These are phyloP conservation scores for Catocala sponsa DNA, from an alignment of 2,888 invertebrate species.

Conservation along the genomic window DNA sequence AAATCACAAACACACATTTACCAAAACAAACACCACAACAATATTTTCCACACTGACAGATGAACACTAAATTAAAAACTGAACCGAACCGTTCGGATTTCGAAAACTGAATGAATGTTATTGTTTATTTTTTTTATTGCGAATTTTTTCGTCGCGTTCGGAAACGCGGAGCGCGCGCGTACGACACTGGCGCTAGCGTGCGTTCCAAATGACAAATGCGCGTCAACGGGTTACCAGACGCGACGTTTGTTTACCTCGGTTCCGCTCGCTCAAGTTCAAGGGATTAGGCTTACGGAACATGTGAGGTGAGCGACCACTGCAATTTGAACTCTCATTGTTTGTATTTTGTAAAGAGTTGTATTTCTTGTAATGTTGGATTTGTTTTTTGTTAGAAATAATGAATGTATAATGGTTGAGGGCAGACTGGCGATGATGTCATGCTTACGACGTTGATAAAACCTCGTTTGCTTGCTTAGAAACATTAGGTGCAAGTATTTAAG, in stretches of 20 bases:
- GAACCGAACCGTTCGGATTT: slow-evolving; percentile 40
- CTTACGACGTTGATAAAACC: slow-evolving; percentile 13
- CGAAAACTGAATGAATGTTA: slow-evolving; percentile 43
- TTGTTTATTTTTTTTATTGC: slow-evolving; percentile 55
- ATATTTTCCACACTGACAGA: slow-evolving; percentile 49
- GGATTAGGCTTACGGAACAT: slow-evolving; percentile 68
- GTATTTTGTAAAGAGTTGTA: slow-evolving; percentile 27
- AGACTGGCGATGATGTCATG: slow-evolving; percentile 48
- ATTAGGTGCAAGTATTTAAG: not conserved
- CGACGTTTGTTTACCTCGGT: slow-evolving; percentile 76
- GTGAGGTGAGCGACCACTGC: slow-evolving; percentile 42
- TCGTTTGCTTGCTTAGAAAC: slow-evolving; percentile 3
- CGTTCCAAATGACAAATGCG: slow-evolving; percentile 85
- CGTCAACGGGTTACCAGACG: slow-evolving; percentile 69
- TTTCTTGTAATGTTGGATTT: slow-evolving; percentile 47
- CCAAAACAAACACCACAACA: slow-evolving; percentile 46
- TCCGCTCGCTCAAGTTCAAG: slow-evolving; percentile 81
- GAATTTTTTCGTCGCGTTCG: slow-evolving; percentile 61
- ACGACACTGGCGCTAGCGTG: slow-evolving; percentile 65
- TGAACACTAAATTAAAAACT: slow-evolving; percentile 16
- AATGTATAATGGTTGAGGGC: slow-evolving; percentile 30
- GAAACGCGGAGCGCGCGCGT: slow-evolving; percentile 64
- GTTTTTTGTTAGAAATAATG: slow-evolving; percentile 39
- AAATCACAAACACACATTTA: slow-evolving; percentile 52
- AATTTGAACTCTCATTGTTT: slow-evolving; percentile 50